Percentiles rank a stretch among this genome's conserved stretches.
phyloP scores from a whole-genome alignment of 1,140 invertebrate genomes.

The Conus ventricosus region DNA sequence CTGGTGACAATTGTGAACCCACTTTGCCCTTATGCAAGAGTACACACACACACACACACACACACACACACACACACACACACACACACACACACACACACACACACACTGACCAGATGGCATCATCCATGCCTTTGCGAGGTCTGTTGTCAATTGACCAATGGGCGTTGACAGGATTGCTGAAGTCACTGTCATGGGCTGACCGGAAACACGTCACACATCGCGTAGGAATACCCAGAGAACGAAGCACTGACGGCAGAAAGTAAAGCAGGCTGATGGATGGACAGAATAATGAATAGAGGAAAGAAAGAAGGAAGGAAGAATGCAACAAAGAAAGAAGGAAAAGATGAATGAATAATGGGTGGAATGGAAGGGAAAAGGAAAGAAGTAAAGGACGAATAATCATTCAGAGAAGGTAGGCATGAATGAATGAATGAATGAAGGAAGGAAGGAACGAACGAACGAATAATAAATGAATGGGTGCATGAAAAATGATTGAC shows the following conservation, averaged over 20 bases:
- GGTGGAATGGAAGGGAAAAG: no score
- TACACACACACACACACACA: conserved; percentile 4
- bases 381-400: no score
- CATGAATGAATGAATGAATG: no score
- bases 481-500: no score
- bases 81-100: conserved; percentile 19
- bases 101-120: conserved; percentile 82
- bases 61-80: conserved; percentile 17
- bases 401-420: no score
- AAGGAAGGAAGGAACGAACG: no score
- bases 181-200: conserved; percentile 95
- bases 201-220: conserved; percentile 83
- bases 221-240: conserved; percentile 68
- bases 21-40: no score
- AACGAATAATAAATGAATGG: no score
- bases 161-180: conserved; percentile 93
- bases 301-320: not conserved
- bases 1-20: no score
- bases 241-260: conserved; percentile 58
- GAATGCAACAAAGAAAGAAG: not conserved
- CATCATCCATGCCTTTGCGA: conserved; percentile 88
- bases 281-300: not conserved
- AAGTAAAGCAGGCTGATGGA: not conserved
- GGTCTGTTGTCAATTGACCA: conserved; percentile 86
- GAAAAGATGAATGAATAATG: not conserved